These are phyloP conservation scores for Macrosteles quadrilineatus DNA, from an alignment of 1,140 invertebrate genomes.

Conservation along the genomic window DNA sequence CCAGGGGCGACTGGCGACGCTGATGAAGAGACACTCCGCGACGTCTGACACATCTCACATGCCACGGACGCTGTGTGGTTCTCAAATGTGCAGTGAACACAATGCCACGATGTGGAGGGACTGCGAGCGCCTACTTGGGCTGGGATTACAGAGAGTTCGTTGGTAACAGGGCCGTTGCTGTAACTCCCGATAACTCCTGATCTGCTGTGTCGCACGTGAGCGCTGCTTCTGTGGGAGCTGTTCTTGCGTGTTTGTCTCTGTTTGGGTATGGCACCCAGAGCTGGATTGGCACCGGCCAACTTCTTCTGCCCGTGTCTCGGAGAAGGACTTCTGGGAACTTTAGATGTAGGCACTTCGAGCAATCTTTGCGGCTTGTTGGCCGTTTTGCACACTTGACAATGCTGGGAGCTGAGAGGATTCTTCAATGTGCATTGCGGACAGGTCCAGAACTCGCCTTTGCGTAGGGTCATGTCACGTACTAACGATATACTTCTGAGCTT, in stretches of 20 bases:
- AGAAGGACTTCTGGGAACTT: slow-evolving; percentile 49
- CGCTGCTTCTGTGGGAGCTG: slow-evolving; percentile 49
- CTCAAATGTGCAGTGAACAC: slow-evolving; percentile 77
- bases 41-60: slow-evolving; percentile 84
- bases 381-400: slow-evolving; percentile 80
- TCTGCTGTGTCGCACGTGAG: slow-evolving; percentile 45
- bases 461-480: slow-evolving; percentile 65
- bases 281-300: not conserved
- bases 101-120: slow-evolving; percentile 64
- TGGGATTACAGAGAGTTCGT: slow-evolving; percentile 30
- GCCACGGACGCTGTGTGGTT: slow-evolving; percentile 66
- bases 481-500: slow-evolving; percentile 67
- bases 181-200: slow-evolving; percentile 15
- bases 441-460: slow-evolving; percentile 74
- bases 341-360: slow-evolving; percentile 41
- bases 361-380: slow-evolving; percentile 41
- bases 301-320: slow-evolving; percentile 46
- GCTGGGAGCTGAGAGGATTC: slow-evolving; percentile 69
- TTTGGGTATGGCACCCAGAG: slow-evolving; percentile 46
- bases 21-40: slow-evolving; percentile 44
- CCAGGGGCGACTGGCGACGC: slow-evolving; percentile 46
- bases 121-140: slow-evolving; percentile 13
- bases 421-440: slow-evolving; percentile 79
- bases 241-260: slow-evolving; percentile 39
- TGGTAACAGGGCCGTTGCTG: slow-evolving; percentile 17